Percentiles rank a stretch among this genome's conserved stretches.
Conservation (phyloP, 2,797 vertebrate genomes). For the Liparis tanakae region DNA sequence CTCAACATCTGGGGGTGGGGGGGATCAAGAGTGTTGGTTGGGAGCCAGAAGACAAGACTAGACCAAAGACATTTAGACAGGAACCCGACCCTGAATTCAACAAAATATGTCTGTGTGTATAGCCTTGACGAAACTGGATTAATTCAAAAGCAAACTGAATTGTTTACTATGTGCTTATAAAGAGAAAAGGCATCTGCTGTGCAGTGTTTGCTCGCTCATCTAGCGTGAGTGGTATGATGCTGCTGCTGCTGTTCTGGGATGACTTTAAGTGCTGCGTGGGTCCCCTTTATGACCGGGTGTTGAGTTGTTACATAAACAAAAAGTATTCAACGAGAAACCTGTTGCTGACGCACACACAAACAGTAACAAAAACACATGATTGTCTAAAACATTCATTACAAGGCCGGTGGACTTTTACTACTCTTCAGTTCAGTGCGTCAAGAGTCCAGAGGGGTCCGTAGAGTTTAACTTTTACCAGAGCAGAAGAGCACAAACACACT, state of each 20-base stretch:
- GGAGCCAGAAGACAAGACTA: slow-evolving; percentile 39
- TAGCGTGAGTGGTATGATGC: not conserved
- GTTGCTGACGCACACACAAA: slow-evolving; percentile 32
- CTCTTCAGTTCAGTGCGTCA: slow-evolving; percentile 11
- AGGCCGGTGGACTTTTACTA: not conserved
- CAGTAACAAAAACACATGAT: not conserved
- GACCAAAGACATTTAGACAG: slow-evolving; percentile 30
- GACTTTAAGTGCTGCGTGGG: not conserved
- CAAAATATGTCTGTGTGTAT: slow-evolving; percentile 2
- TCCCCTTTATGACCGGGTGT: slow-evolving; percentile 24
- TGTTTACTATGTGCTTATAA: not conserved
- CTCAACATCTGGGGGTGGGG: slow-evolving; percentile 78
- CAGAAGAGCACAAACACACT: not conserved
- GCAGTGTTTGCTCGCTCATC: not conserved
- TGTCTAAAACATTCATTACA: not conserved
- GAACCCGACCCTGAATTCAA: slow-evolving; percentile 34
- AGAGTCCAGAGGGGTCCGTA: slow-evolving; percentile 12
- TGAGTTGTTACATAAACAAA: slow-evolving; percentile 25
- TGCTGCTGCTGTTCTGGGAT: not conserved
- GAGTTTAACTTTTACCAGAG: slow-evolving; percentile 16
- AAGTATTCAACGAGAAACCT: slow-evolving; percentile 15
- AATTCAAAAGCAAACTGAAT: not conserved
- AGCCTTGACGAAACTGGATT: not conserved
- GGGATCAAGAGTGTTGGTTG: slow-evolving; percentile 32
- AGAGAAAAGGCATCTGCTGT: not conserved